Percentiles rank a stretch among this genome's conserved stretches.
These are phyloP conservation scores for Gephyroberyx darwinii DNA, from an alignment of 2,797 vertebrate species.

Conservation along the genomic window DNA sequence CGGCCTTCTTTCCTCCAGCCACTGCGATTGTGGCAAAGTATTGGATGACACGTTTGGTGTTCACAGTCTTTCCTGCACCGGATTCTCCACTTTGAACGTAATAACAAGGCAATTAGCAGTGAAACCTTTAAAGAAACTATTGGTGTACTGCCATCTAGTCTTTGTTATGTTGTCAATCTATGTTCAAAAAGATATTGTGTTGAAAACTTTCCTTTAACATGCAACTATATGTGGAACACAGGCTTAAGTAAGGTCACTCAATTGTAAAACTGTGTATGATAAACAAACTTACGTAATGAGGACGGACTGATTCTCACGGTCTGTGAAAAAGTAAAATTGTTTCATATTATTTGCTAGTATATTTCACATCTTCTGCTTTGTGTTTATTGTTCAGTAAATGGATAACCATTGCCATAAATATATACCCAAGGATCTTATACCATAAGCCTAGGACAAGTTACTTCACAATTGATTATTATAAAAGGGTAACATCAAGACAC, in stretches of 20 bases:
- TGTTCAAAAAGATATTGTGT: too few relatives aligned
- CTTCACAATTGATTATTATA: too few relatives aligned
- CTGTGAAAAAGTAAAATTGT: conserved; percentile 59
- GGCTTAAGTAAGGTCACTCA: neutral
- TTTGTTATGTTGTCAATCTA: too few relatives aligned
- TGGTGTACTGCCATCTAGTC: too few relatives aligned
- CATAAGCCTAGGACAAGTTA: too few relatives aligned
- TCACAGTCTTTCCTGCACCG: conserved; percentile 87
- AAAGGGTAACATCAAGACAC: neutral
- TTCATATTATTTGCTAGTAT: neutral
- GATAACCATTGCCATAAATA: neutral
- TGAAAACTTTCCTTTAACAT: too few relatives aligned
- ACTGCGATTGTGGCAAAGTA: conserved; percentile 86
- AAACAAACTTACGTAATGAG: conserved; percentile 85
- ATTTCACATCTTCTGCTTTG: neutral
- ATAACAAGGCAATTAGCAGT: neutral
- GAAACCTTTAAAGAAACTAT: too few relatives aligned
- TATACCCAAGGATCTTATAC: neutral
- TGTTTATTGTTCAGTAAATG: neutral
- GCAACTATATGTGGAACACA: too few relatives aligned
- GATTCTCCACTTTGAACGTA: conserved; percentile 82
- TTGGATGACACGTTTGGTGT: conserved; percentile 87
- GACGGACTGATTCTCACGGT: conserved; percentile 89
- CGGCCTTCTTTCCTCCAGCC: conserved; percentile 63
- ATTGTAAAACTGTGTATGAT: conserved; percentile 5